Conservation (phyloP, 2,797 vertebrate genomes). For the Columba guinea region DNA sequence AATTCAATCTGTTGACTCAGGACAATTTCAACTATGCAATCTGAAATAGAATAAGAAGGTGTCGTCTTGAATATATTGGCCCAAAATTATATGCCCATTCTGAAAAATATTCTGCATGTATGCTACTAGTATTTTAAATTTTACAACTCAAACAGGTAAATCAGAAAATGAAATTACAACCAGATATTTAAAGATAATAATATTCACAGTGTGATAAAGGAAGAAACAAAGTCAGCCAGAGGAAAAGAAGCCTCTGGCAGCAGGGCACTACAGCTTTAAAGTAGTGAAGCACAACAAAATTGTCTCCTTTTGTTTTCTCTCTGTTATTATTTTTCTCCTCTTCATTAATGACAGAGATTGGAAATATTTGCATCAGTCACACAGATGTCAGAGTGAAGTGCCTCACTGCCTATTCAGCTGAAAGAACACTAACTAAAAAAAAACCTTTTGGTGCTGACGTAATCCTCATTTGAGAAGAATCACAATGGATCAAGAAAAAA, state of each 20-base stretch:
- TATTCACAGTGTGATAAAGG: background rate
- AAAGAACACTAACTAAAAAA: background rate
- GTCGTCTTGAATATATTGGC: background rate
- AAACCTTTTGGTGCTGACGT: background rate
- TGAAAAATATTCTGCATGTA: background rate
- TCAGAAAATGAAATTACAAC: background rate
- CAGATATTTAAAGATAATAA: background rate
- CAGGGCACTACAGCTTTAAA: background rate
- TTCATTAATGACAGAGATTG: background rate
- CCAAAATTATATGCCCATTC: background rate
- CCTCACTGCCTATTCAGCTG: background rate
- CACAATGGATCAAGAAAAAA: background rate
- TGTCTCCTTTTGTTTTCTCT: background rate
- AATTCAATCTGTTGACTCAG: conserved; percentile 21
- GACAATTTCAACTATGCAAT: conserved; percentile 1
- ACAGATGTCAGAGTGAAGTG: background rate
- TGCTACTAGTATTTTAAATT: background rate
- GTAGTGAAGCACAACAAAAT: background rate
- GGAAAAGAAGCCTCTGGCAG: background rate
- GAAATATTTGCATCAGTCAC: background rate
- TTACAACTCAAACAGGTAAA: background rate
- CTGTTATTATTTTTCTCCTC: background rate
- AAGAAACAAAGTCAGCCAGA: background rate
- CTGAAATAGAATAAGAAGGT: background rate
- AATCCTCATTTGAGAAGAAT: background rate